Evolutionary conservation across 2,888 invertebrate genomes (phyloP).

Genomic region (Dendrolimus pini): DNA sequence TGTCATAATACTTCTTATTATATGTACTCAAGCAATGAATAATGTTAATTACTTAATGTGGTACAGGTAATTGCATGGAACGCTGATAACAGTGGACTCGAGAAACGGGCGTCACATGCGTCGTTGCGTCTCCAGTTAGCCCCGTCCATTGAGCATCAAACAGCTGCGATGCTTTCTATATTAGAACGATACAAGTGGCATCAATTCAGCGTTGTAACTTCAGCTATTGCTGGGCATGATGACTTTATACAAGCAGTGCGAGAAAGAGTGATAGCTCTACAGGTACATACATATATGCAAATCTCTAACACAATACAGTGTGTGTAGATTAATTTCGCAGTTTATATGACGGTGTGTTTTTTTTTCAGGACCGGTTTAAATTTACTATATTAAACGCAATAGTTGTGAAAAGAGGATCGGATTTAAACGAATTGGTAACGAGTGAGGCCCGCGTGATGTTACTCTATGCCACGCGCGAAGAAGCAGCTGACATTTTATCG

Average conservation of each 20-base stretch:
- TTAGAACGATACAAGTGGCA: slow-evolving; percentile 97
- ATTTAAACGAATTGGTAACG: slow-evolving; percentile 88
- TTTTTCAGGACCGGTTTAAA: slow-evolving; percentile 65
- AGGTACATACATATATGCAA: slow-evolving; percentile 59
- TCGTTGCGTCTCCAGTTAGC: slow-evolving; percentile 95
- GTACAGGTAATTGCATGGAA: slow-evolving; percentile 94
- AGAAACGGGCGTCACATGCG: slow-evolving; percentile 87
- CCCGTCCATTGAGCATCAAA: slow-evolving; percentile 97
- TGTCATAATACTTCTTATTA: too few species aligned
- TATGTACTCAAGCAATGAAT: too few species aligned
- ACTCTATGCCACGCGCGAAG: slow-evolving; percentile 91
- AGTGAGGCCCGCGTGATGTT: slow-evolving; percentile 96
- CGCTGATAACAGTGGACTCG: slow-evolving; percentile 95
- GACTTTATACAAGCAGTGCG: slow-evolving; percentile 96
- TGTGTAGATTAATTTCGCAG: too few species aligned
- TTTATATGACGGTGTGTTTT: background rate
- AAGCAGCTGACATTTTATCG: slow-evolving; percentile 88
- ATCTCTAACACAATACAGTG: too few species aligned
- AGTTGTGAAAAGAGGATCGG: slow-evolving; percentile 84
- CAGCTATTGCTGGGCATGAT: slow-evolving; percentile 95
- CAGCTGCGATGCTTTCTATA: slow-evolving; percentile 96
- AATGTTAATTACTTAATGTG: too few species aligned
- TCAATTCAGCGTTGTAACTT: slow-evolving; percentile 95
- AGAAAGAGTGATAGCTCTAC: slow-evolving; percentile 90
- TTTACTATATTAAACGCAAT: slow-evolving; percentile 93